These are phyloP conservation scores for Thripadectes ignobilis DNA, from an alignment of 2,797 vertebrate species.

Conservation along the genomic window DNA sequence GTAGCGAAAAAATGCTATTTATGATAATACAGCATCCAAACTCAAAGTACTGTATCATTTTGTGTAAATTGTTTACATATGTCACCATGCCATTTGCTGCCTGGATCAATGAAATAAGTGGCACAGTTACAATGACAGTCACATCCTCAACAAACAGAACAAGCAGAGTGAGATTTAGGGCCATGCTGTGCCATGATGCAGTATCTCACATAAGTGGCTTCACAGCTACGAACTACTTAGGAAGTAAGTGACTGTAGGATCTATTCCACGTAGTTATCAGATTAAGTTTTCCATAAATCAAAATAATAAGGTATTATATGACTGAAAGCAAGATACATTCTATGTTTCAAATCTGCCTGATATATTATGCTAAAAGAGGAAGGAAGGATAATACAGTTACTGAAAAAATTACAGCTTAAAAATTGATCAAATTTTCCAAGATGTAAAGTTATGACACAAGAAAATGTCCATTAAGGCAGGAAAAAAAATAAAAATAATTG, in stretches of 20 bases:
- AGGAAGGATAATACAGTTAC: background rate
- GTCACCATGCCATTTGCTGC: background rate
- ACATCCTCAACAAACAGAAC: background rate
- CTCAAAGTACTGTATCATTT: background rate
- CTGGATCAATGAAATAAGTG: background rate
- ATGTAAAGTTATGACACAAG: background rate
- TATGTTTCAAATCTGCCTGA: background rate
- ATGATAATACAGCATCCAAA: background rate
- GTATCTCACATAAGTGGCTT: background rate
- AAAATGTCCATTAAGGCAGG: background rate
- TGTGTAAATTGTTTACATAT: background rate
- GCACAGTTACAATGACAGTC: accelerated
- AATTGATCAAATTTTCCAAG: background rate
- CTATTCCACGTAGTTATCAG: background rate
- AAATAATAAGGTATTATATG: background rate
- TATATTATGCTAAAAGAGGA: background rate
- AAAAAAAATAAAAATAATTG: background rate
- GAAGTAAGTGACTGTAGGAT: background rate
- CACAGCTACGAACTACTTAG: background rate
- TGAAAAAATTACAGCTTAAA: background rate
- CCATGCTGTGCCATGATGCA: background rate
- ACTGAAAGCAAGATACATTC: background rate
- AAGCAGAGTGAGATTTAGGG: background rate
- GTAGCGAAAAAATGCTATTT: background rate
- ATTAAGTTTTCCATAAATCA: background rate